Evolutionary conservation across 2,113 vertebrate species (phyloP).

Genomic region (Ptilonorhynchus violaceus): DNA sequence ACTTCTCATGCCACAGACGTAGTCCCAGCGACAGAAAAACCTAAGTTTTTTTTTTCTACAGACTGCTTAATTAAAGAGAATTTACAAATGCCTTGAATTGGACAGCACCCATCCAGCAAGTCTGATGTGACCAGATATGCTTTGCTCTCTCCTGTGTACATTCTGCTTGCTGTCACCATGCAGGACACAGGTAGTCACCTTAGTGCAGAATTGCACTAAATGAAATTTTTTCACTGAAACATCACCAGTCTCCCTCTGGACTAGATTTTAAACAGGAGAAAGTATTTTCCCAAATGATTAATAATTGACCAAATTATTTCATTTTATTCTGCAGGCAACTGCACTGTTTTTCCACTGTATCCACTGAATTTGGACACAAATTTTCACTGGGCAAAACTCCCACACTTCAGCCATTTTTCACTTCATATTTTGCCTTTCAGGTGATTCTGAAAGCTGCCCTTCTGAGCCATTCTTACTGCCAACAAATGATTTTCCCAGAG

Average conservation of each 20-base stretch:
- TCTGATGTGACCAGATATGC: neutral
- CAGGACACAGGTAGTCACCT: rapidly evolving
- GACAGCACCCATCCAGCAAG: neutral
- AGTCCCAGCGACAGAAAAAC: neutral
- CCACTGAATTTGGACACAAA: neutral
- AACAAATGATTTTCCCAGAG: neutral
- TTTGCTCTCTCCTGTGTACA: rapidly evolving
- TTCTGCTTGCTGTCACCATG: neutral
- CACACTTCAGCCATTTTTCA: neutral
- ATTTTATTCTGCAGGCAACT: neutral
- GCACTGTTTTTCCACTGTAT: neutral
- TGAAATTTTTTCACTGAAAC: neutral
- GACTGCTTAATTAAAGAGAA: neutral
- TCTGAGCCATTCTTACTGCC: neutral
- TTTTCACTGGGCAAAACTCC: neutral
- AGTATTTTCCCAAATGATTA: neutral
- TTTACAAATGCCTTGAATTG: neutral
- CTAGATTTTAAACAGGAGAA: neutral
- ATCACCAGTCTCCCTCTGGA: neutral
- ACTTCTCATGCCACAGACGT: neutral
- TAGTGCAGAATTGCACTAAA: neutral
- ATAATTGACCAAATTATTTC: neutral
- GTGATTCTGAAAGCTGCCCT: neutral
- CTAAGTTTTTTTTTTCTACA: neutral
- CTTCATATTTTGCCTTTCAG: neutral